Evolutionary conservation across 1,140 invertebrate genomes (phyloP), one percentile per base, ranked within the genome.

Genomic region (Frieseomelitta varia): DNA sequence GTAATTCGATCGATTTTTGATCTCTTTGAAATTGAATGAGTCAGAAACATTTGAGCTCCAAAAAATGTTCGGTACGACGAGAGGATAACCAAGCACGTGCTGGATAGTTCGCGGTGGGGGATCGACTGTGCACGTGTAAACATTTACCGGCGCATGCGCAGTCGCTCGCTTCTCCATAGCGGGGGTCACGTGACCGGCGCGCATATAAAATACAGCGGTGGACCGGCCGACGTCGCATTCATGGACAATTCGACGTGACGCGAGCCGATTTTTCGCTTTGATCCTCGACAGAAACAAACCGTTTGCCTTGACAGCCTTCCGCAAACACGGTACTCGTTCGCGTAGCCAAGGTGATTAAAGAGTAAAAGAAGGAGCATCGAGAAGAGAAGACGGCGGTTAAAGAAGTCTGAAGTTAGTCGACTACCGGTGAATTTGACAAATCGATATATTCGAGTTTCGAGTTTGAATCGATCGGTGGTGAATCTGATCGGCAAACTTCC

Each of bases 91-190:
- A 53, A 85, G 76, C 87, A 88, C 87, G 87, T 88, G 85, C 61
- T 61, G 58, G 30, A 3, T n/a, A 27, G 73, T 34, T 12, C 30
- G 73, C 39, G 73, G 87, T 74, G 67, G 81, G 58, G 85, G 72
- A 24, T 53, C 53, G 24, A 19, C 34, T 84, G 71, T 88, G 91
- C 91, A 92, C 92, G 93, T 94, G 93, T 94, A 94, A 93, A 94
- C 93, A 94, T 94, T 93, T 93, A 92, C 88, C 21, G 61, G 90
- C 93, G 93, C 93, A 91, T 91, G 93, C 94, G 94, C 92, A 71
- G 17, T 75, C 34, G 51, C 19, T 30, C 6, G 39, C 63, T 68
- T 75, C 84, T 24, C 19, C 39, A 21, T 79, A 63, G 39, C 55
- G n/a, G 21, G 21, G 65, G 88, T 95, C 94, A 95, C 93, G 93